These are phyloP conservation scores for Adelosebastes latens DNA, from an alignment of 2,797 vertebrate genomes.

Conservation along the genomic window DNA sequence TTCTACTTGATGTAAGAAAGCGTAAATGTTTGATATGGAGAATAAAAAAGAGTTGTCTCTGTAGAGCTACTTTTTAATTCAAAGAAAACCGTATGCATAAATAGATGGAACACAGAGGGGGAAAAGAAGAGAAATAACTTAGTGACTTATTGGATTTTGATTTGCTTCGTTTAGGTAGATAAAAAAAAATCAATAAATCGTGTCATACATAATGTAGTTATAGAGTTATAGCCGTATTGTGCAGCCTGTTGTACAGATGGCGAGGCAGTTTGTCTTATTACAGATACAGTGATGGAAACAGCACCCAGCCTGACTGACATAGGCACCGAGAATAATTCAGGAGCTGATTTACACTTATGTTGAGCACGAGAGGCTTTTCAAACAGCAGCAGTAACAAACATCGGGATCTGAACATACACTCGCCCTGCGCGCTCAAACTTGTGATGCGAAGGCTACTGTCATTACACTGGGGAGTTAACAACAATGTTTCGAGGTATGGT, in stretches of 20 bases:
- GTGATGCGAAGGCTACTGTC: conserved; percentile 30
- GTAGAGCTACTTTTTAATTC: not conserved
- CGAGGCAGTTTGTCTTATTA: conserved; percentile 26
- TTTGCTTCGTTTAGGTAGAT: not conserved
- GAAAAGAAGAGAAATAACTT: not conserved
- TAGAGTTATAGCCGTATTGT: not conserved
- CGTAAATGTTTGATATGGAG: not conserved
- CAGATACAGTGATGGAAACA: conserved; percentile 31
- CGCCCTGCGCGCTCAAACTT: not conserved
- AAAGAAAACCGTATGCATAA: not conserved
- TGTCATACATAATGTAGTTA: not conserved
- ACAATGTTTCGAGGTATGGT: conserved; percentile 1
- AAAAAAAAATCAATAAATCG: not conserved
- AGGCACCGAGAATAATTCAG: conserved; percentile 6
- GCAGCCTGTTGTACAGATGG: conserved; percentile 26
- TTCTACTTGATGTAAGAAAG: not conserved
- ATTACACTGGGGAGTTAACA: conserved; percentile 29
- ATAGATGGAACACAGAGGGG: not conserved
- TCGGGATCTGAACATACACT: conserved; percentile 5
- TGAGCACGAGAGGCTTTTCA: conserved; percentile 35
- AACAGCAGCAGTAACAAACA: conserved; percentile 17
- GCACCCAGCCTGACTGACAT: not conserved
- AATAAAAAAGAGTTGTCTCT: not conserved
- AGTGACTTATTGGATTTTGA: not conserved
- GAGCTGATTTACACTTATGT: conserved; percentile 35